phyloP scores from a whole-genome alignment of 2,113 vertebrate genomes.

The Dermatemys mawii region DNA sequence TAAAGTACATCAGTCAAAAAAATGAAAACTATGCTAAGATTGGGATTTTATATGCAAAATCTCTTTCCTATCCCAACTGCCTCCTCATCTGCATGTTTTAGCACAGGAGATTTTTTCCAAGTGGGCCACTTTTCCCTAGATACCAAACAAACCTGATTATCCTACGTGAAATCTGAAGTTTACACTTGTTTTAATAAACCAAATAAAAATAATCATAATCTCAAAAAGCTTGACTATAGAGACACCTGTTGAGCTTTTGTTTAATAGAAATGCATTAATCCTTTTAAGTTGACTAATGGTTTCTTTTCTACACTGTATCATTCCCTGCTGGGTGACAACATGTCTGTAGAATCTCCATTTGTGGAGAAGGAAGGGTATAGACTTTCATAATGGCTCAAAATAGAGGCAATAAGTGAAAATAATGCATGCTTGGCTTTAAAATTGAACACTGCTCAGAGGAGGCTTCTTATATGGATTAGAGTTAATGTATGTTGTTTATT shows the following conservation, averaged over 20 bases:
- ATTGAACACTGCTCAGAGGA: neutral
- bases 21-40: neutral
- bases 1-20: neutral
- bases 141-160: constrained; percentile 56
- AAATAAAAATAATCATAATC: constrained; percentile 31
- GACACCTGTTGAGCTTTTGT: constrained; percentile 59
- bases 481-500: neutral
- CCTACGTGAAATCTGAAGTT: constrained; percentile 47
- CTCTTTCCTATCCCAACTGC: neutral
- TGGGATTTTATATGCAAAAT: neutral
- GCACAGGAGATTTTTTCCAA: neutral
- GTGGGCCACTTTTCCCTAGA: neutral
- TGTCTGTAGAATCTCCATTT: constrained; percentile 60
- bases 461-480: constrained; percentile 11
- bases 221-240: constrained; percentile 64
- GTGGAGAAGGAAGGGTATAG: constrained; percentile 21
- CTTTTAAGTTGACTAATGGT: constrained; percentile 60
- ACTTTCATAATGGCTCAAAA: constrained; percentile 24
- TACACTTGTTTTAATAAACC: constrained; percentile 60
- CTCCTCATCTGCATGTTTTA: neutral
- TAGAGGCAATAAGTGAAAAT: constrained; percentile 24
- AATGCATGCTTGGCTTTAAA: constrained; percentile 1
- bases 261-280: constrained; percentile 68
- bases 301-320: constrained; percentile 43
- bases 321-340: constrained; percentile 51